phyloP scores from a whole-genome alignment of 2,888 invertebrate genomes.

The Hartigia nigra region DNA sequence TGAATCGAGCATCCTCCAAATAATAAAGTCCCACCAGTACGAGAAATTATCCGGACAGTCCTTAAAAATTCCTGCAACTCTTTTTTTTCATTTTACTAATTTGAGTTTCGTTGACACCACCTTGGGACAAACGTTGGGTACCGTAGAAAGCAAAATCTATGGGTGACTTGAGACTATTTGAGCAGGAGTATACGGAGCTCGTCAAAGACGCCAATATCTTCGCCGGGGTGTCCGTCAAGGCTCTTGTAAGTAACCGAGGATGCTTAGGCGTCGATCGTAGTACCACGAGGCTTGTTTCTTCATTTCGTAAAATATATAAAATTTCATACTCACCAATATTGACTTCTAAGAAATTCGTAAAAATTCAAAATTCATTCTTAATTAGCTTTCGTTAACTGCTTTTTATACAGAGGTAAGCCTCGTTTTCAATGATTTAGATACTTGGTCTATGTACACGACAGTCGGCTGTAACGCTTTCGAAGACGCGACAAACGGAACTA shows the following conservation, averaged over 20 bases:
- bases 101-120: constrained; percentile 41
- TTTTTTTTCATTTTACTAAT: constrained; percentile 17
- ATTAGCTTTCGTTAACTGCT: constrained; percentile 1
- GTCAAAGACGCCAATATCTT: constrained; percentile 64
- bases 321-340: neutral
- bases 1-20: neutral
- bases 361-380: neutral
- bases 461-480: neutral
- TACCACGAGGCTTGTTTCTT: constrained; percentile 24
- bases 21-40: neutral
- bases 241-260: constrained; percentile 70
- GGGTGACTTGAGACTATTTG: constrained; percentile 65
- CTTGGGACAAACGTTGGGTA: constrained; percentile 26
- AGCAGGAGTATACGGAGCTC: constrained; percentile 56
- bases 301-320: neutral
- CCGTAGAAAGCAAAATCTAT: constrained; percentile 70
- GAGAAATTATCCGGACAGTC: no score
- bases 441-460: neutral
- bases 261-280: constrained; percentile 22
- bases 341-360: neutral
- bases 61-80: neutral
- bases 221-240: constrained; percentile 72
- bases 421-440: neutral
- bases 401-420: neutral
- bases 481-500: neutral